Base-by-base conservation (phyloP, 2,113 vertebrate species). In the Neodontobutis hainanensis region DNA sequence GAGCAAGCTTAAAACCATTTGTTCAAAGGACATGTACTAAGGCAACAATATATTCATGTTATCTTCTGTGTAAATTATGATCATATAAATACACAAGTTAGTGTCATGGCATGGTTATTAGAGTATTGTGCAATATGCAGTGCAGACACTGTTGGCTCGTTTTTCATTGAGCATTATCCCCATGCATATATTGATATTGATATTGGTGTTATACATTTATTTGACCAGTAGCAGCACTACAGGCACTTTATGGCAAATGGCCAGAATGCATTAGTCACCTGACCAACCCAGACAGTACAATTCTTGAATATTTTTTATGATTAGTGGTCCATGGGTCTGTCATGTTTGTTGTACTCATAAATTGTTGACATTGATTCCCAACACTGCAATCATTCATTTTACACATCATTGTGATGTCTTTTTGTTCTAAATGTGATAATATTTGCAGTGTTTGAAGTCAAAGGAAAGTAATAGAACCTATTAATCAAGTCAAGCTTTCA, bases 241-340 rank as follows among this genome's bases (percentile, higher is more conserved):
- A 38, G 47, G 34, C 42, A 49, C 58, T 15, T 34, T 52, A 52
- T 51, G 32, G 49, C 59, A 34, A 11, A 61, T 36, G 3, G n/a
- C n/a, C 27, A 36, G 42, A 56, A 58, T 15, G 56, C 40, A 43
- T 58, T 58, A 58, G 55, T 57, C 55, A 40, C 55, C 34, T n/a
- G 19, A 10, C 27, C 42, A 45, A 12, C 8, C 4, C 36, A 46
- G 42, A 38, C 50, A n/a, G 16, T 1, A 2, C 5, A 27, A 42
- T 7, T 51, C 16, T 46, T 27, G 11, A 58, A 44, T 40, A 52
- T 34, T 8, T 59, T 38, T 8, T 40, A 11, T 27, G 14, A 19
- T 16, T 11, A 38, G 38, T 16, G 10, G 9, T 58, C n/a, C 38
- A 10, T 16, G 56, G 38, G 36, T 50, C 44, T 53, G 35, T 51